A percentile compares a stretch with the other conserved stretches of the same genome.
phyloP scores from a whole-genome alignment of 92 coral and sea anemone genomes.

The Chrysogorgia sp. region DNA sequence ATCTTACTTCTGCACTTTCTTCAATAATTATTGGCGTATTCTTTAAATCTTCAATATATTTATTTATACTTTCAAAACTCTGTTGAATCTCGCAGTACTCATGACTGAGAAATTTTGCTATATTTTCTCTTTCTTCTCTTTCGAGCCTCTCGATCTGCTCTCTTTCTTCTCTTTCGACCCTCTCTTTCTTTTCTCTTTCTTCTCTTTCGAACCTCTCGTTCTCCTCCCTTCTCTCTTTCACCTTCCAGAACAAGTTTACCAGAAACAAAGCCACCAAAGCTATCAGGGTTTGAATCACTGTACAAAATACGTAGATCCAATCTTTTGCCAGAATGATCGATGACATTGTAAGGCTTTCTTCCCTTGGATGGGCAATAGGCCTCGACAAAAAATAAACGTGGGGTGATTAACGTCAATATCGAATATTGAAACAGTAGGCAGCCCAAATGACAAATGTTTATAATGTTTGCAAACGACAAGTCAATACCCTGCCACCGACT shows the following conservation, averaged over 20 bases:
- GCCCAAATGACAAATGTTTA: too few relatives aligned
- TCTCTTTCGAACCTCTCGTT: background rate
- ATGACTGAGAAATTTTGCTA: conserved; percentile 9
- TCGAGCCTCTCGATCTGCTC: background rate
- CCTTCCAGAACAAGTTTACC: background rate
- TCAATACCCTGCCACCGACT: too few relatives aligned
- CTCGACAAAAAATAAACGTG: too few relatives aligned
- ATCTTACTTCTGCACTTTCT: background rate
- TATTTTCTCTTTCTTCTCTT: conserved; percentile 21
- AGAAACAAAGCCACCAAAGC: background rate
- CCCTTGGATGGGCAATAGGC: too few relatives aligned
- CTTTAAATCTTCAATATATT: background rate
- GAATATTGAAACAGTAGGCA: too few relatives aligned
- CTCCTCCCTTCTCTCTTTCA: background rate
- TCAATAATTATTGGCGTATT: background rate
- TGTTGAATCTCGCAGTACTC: conserved; percentile 22
- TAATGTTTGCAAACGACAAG: too few relatives aligned
- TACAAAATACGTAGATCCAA: conserved; percentile 17
- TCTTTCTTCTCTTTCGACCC: background rate
- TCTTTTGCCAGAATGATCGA: background rate
- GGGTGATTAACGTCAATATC: too few relatives aligned
- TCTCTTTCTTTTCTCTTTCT: background rate
- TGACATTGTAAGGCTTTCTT: too few relatives aligned
- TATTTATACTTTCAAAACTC: background rate
- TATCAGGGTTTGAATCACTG: background rate